Conservation (phyloP, 1,140 invertebrate species). For the Trachelipus rathkii region DNA sequence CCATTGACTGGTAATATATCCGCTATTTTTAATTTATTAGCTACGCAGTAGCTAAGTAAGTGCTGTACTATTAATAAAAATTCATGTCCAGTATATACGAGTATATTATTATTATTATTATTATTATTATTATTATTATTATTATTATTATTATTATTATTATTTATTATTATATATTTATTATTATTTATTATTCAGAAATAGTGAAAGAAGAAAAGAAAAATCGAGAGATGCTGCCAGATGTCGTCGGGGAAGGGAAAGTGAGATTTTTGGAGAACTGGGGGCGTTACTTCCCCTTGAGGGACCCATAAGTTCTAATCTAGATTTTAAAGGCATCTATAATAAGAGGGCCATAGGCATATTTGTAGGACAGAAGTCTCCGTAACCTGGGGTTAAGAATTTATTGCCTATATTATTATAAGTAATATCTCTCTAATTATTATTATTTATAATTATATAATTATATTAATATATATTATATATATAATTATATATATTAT, state of each 20-base stretch:
- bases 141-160: too few species aligned
- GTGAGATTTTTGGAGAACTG: slow-evolving; percentile 87
- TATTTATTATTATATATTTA: background rate
- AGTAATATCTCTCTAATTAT: background rate
- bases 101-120: too few species aligned
- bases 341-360: slow-evolving; percentile 86
- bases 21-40: too few species aligned
- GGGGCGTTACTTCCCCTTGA: slow-evolving; percentile 74
- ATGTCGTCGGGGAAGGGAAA: slow-evolving; percentile 84
- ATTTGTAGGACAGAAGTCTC: slow-evolving; percentile 77
- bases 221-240: slow-evolving; percentile 91
- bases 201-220: slow-evolving; percentile 93
- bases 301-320: slow-evolving; percentile 65
- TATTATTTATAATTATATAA: background rate
- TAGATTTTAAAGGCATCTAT: slow-evolving; percentile 96
- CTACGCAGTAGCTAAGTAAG: too few species aligned
- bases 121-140: too few species aligned
- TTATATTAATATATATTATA: background rate
- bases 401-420: background rate
- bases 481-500: background rate
- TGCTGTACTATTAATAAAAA: too few species aligned
- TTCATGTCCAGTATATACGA: too few species aligned
- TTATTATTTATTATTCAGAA: slow-evolving; percentile 57
- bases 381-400: slow-evolving; percentile 14
- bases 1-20: too few species aligned